Conservation (phyloP, 2,797 vertebrate species). For the Semaprochilodus insignis region DNA sequence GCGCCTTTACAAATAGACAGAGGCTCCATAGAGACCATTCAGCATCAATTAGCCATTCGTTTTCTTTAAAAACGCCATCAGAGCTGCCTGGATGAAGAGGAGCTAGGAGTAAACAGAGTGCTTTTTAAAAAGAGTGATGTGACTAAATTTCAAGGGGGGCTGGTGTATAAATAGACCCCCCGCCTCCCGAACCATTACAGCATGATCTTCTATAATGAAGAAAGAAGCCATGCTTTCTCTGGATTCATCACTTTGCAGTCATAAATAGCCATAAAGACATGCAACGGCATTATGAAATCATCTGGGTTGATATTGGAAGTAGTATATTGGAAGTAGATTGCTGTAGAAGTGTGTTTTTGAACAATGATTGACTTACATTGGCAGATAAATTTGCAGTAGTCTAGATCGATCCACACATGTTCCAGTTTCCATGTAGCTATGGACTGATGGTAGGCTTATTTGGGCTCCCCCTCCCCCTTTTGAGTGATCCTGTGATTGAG, state of each 20-base stretch:
- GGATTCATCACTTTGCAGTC: neutral
- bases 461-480: slow-evolving; percentile 28
- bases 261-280: neutral
- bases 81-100: slow-evolving; percentile 1
- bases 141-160: neutral
- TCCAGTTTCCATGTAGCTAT: slow-evolving; percentile 16
- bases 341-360: no score
- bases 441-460: slow-evolving; percentile 2
- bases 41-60: slow-evolving; percentile 6
- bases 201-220: neutral
- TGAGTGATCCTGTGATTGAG: slow-evolving; percentile 18
- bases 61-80: neutral
- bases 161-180: neutral
- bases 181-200: neutral
- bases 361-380: neutral
- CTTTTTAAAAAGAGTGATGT: neutral
- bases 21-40: slow-evolving; percentile 18
- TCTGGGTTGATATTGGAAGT: neutral
- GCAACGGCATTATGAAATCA: neutral
- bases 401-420: neutral
- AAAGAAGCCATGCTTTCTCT: neutral
- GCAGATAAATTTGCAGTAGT: neutral
- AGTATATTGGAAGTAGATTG: neutral
- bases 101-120: neutral
- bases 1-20: neutral